A percentile compares a stretch with the other conserved stretches of the same genome.
These are phyloP conservation scores for Eueides isabella DNA, from an alignment of 1,140 invertebrate genomes.

Conservation along the genomic window DNA sequence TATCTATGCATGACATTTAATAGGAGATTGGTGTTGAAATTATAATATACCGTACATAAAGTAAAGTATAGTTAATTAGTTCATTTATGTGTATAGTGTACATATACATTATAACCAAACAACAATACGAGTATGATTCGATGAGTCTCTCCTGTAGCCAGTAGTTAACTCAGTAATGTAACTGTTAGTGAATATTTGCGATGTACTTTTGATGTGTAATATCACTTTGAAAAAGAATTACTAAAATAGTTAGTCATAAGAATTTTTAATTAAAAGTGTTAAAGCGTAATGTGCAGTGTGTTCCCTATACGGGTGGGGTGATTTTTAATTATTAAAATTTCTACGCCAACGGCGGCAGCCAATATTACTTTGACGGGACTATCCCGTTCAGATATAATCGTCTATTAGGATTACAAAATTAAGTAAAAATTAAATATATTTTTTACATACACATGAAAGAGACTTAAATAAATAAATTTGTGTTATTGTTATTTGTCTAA, in stretches of 20 bases:
- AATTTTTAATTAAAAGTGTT: slow-evolving; percentile 78
- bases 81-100: not conserved
- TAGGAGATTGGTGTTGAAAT: slow-evolving; percentile 19
- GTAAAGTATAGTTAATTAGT: not conserved
- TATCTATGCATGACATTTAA: slow-evolving; percentile 43
- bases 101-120: no score
- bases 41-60: not conserved
- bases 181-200: not conserved
- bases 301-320: slow-evolving; percentile 71
- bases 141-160: no score
- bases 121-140: no score
- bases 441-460: not conserved
- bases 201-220: slow-evolving; percentile 4
- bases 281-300: slow-evolving; percentile 71
- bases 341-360: slow-evolving; percentile 65
- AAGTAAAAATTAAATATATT: slow-evolving; percentile 51
- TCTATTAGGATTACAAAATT: slow-evolving; percentile 25
- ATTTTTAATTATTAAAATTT: slow-evolving; percentile 81
- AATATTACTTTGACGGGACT: slow-evolving; percentile 70
- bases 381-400: slow-evolving; percentile 31
- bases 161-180: no score
- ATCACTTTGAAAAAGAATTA: slow-evolving; percentile 31
- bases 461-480: not conserved
- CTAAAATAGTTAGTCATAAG: slow-evolving; percentile 37
- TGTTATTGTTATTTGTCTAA: not conserved